Conservation (phyloP, 2,797 vertebrate genomes). For the Pogoniulus pusillus region DNA sequence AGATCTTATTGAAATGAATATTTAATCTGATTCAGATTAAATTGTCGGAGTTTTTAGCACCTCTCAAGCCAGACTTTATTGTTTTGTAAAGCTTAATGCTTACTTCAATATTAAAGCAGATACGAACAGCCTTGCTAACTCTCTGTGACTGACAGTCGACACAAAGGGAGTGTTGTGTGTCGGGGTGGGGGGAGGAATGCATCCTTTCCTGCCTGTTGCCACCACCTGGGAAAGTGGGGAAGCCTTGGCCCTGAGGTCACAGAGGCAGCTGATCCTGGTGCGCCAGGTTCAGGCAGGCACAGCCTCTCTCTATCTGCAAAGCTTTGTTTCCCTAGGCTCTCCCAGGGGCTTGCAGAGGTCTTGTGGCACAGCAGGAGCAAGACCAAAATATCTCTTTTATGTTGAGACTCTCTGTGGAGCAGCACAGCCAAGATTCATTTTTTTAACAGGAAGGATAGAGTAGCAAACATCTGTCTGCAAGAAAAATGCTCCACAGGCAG, state of each 20-base stretch:
- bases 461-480: background rate
- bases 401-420: background rate
- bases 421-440: background rate
- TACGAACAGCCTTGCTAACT: background rate
- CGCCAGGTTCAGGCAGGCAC: background rate
- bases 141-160: constrained; percentile 5
- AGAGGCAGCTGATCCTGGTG: background rate
- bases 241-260: background rate
- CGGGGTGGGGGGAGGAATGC: background rate
- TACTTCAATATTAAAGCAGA: constrained; percentile 38
- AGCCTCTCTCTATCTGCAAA: rapidly evolving
- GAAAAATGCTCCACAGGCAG: background rate
- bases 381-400: background rate
- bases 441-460: background rate
- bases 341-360: rapidly evolving
- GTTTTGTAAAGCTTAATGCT: constrained; percentile 31
- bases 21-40: constrained; percentile 55
- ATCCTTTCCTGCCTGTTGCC: background rate
- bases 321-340: background rate
- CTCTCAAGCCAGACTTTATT: constrained; percentile 49
- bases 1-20: constrained; percentile 37
- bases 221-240: background rate
- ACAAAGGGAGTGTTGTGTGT: background rate
- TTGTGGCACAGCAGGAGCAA: rapidly evolving
- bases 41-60: background rate